Percentiles rank a stretch among this genome's conserved stretches.
Evolutionary conservation across 1,140 invertebrate genomes (phyloP).

Genomic region (Gonatopus flavifemur): DNA sequence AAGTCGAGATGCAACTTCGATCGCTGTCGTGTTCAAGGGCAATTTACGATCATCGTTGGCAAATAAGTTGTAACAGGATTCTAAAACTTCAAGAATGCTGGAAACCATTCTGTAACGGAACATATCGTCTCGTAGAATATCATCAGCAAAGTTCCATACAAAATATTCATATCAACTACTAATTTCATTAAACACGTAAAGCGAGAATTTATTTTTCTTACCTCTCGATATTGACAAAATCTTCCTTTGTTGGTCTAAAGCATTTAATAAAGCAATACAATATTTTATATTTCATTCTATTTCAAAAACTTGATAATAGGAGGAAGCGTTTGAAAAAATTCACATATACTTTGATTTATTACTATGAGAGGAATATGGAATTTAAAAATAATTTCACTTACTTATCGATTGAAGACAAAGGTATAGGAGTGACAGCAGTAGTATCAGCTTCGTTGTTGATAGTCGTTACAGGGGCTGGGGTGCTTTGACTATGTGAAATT

Average conservation of each 20-base stretch:
- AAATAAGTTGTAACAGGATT: slow-evolving; percentile 65
- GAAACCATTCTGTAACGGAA: slow-evolving; percentile 65
- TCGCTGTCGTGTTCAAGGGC: slow-evolving; percentile 61
- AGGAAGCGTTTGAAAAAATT: too few relatives aligned
- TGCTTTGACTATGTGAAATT: slow-evolving; percentile 63
- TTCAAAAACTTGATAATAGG: background rate
- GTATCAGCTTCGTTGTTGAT: slow-evolving; percentile 53
- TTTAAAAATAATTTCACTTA: too few relatives aligned
- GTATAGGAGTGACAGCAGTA: slow-evolving; percentile 43
- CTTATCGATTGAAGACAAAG: slow-evolving; percentile 62
- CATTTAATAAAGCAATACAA: slow-evolving; percentile 37
- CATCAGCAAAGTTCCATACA: background rate
- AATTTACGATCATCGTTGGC: slow-evolving; percentile 49
- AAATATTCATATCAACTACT: too few relatives aligned
- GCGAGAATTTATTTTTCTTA: too few relatives aligned
- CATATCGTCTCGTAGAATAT: background rate
- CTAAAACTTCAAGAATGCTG: slow-evolving; percentile 74
- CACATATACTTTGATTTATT: too few relatives aligned
- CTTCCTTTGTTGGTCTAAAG: slow-evolving; percentile 51
- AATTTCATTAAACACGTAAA: too few relatives aligned
- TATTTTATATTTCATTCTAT: background rate
- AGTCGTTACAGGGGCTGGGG: slow-evolving; percentile 46
- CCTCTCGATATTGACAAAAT: slow-evolving; percentile 52
- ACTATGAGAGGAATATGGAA: too few relatives aligned
- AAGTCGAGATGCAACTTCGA: slow-evolving; percentile 77